phyloP scores from a whole-genome alignment of 2,797 vertebrate genomes.

The Propithecus perrieri region DNA sequence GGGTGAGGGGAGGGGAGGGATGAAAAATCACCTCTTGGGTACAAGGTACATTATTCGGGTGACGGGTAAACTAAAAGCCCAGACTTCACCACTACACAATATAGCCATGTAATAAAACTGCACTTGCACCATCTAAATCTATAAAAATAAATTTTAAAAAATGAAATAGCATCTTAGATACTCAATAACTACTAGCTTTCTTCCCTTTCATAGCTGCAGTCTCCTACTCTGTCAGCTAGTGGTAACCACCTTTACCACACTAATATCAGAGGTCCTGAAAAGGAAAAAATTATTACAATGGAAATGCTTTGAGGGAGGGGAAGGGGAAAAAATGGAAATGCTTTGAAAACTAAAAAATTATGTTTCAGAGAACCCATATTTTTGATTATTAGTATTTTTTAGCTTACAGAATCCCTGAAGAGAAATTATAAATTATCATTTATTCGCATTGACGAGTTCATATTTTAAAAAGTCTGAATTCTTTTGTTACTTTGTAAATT shows the following conservation, averaged over 20 bases:
- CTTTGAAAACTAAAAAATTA: neutral
- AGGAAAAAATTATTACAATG: too few relatives aligned
- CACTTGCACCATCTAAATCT: too few relatives aligned
- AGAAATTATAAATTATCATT: conserved; percentile 9
- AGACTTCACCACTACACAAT: too few relatives aligned
- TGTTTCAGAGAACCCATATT: neutral
- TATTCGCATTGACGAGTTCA: neutral
- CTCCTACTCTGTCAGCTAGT: neutral
- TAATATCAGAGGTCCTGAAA: neutral
- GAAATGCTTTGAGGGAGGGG: too few relatives aligned
- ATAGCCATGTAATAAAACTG: too few relatives aligned
- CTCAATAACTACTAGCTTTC: neutral
- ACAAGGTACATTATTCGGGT: too few relatives aligned
- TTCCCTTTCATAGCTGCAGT: neutral
- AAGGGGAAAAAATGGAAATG: too few relatives aligned
- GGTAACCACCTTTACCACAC: neutral
- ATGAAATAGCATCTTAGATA: too few relatives aligned
- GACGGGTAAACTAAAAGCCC: too few relatives aligned
- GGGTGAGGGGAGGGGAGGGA: too few relatives aligned
- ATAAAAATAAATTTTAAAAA: too few relatives aligned
- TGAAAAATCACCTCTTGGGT: too few relatives aligned
- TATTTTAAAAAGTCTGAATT: neutral
- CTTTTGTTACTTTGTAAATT: neutral
- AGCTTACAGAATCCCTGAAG: neutral
- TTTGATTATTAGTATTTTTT: neutral